These are phyloP conservation scores for Lucilia sericata DNA, from an alignment of 1,140 invertebrate species.

Conservation along the genomic window DNA sequence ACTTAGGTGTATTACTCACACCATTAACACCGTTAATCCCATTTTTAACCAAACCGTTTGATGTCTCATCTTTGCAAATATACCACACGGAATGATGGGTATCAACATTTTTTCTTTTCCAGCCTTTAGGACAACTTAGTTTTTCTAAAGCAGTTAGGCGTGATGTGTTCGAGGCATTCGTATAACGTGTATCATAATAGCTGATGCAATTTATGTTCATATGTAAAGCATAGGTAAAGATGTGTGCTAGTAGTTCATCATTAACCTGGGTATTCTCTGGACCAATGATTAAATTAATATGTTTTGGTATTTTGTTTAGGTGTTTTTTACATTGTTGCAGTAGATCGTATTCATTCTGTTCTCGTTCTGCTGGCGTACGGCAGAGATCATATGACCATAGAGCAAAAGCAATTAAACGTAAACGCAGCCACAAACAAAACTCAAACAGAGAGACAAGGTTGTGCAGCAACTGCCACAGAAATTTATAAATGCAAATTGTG, in stretches of 20 bases:
- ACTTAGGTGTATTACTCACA: background rate
- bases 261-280: conserved; percentile 52
- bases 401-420: conserved; percentile 54
- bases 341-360: conserved; percentile 50
- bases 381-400: conserved; percentile 64
- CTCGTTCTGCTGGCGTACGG: conserved; percentile 51
- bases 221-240: conserved; percentile 57
- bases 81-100: background rate
- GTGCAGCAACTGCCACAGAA: conserved; percentile 45
- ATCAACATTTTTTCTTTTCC: conserved; percentile 31
- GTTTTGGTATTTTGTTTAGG: conserved; percentile 59
- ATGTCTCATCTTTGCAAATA: background rate
- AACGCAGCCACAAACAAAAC: conserved; percentile 49
- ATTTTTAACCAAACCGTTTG: background rate
- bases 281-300: conserved; percentile 59
- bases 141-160: conserved; percentile 49
- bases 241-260: conserved; percentile 50
- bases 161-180: conserved; percentile 21
- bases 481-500: conserved; percentile 26
- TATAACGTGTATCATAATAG: conserved; percentile 57
- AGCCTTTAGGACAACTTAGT: conserved; percentile 28
- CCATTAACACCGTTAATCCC: background rate
- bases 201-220: conserved; percentile 59
- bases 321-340: conserved; percentile 52
- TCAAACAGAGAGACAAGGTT: conserved; percentile 51